A percentile compares a stretch with the other conserved stretches of the same genome.
phyloP scores from a whole-genome alignment of 2,888 invertebrate species.

The Aphrophora alni region DNA sequence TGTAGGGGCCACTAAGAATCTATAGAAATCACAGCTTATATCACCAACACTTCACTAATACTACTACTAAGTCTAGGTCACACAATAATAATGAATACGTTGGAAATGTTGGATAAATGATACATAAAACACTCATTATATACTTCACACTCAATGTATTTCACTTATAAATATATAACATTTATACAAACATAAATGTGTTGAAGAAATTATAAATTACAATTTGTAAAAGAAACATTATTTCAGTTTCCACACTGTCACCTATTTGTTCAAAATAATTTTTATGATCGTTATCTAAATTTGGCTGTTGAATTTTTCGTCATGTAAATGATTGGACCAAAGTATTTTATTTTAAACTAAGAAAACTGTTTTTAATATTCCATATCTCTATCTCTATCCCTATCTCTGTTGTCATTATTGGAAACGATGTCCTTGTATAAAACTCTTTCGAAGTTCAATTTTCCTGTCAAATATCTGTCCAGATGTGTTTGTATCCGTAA shows the following conservation, averaged over 20 bases:
- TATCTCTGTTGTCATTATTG: background rate
- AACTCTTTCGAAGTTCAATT: constrained; percentile 30
- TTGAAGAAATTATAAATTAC: background rate
- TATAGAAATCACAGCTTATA: too few relatives aligned
- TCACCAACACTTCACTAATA: too few relatives aligned
- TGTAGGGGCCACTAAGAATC: too few relatives aligned
- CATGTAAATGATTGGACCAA: background rate
- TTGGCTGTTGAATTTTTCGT: background rate
- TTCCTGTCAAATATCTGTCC: constrained; percentile 19
- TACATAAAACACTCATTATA: too few relatives aligned
- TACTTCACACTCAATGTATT: background rate
- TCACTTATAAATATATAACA: background rate
- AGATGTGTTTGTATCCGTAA: constrained; percentile 22
- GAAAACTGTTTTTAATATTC: background rate
- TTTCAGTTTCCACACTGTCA: too few relatives aligned
- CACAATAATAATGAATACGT: too few relatives aligned
- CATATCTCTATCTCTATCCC: constrained; percentile 8
- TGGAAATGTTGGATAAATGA: too few relatives aligned
- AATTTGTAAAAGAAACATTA: too few relatives aligned
- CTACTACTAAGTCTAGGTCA: too few relatives aligned
- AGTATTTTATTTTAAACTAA: background rate
- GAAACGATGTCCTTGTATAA: constrained; percentile 31
- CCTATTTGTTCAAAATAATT: too few relatives aligned
- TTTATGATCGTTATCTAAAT: background rate
- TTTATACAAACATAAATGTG: background rate